Conservation (phyloP, 2,113 vertebrate genomes). For the Odontesthes bonariensis region DNA sequence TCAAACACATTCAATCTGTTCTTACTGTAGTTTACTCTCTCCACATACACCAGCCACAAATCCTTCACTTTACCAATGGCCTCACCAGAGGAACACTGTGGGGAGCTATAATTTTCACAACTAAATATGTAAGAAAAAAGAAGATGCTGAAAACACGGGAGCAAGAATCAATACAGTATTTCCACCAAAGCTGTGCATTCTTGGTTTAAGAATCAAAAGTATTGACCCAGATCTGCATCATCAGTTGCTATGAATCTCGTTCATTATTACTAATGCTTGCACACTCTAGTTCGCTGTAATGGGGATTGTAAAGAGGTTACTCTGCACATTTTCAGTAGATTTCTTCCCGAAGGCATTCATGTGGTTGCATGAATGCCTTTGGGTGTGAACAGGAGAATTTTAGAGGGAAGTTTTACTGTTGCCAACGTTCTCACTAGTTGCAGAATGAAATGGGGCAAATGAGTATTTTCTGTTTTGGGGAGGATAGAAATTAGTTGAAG, state of each 20-base stretch:
- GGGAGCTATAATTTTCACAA: not conserved
- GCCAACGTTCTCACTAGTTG: not conserved
- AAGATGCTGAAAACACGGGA: not conserved
- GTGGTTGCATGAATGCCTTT: too few species aligned
- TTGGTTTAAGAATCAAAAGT: not conserved
- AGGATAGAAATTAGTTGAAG: too few species aligned
- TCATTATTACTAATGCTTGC: too few species aligned
- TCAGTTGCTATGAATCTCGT: too few species aligned
- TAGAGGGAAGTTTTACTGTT: not conserved
- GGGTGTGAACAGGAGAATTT: not conserved
- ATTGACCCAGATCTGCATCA: too few species aligned
- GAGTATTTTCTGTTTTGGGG: not conserved
- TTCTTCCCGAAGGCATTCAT: not conserved
- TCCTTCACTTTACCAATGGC: not conserved
- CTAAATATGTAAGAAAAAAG: not conserved
- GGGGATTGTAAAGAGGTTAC: not conserved
- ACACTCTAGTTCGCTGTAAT: too few species aligned
- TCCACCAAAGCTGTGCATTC: not conserved
- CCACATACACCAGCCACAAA: slow-evolving; percentile 28
- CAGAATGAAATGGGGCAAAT: not conserved
- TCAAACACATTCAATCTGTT: slow-evolving; percentile 23
- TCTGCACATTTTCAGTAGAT: not conserved
- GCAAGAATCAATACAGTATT: not conserved
- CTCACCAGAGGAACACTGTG: slow-evolving; percentile 16
- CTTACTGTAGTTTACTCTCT: slow-evolving; percentile 31